Evolutionary conservation across 2,797 vertebrate genomes (phyloP), one percentile per base, ranked within the genome.

Genomic region (Nannoperca australis): DNA sequence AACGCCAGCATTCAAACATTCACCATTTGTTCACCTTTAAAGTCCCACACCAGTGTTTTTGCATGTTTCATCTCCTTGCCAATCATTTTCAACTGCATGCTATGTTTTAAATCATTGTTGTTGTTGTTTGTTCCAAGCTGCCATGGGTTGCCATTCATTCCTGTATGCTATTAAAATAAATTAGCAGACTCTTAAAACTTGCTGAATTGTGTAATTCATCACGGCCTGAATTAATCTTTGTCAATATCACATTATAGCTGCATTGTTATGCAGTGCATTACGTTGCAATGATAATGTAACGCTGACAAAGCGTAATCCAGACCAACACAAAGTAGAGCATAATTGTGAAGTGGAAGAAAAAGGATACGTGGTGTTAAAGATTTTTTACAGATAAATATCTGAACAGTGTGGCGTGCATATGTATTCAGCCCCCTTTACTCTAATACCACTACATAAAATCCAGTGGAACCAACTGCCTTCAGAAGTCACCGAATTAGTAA

Each of bases 1-100:
- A 84, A 42, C 65, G 47, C 62, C 62, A 62, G n/a, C 55, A 18
- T 76, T 55, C n/a, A 54, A 50, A 69, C 36, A 66, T 14, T 60
- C 18, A 20, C 14, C 14, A 59, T 70, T 58, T 42, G n/a, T 55
- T 60, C n/a, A 51, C 27, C 3, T 73, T 45, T 30, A 51, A 63
- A 62, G 10, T 20, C 17, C 14, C 38, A 64, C 3, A 7, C 3
- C 1, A 45, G n/a, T 24, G 47, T 59, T 47, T 55, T 17, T 59
- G 9, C 10, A 18, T 22, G 34, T 49, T 55, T 61, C 1, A 50
- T 14, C 53, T 18, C 1, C 14, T 45, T 42, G 7, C 22, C 44
- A 58, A 6, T 38, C 7, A 11, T 71, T 38, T 49, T 59, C 15
- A 58, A 49, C 42, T 32, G 1, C 18, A 34, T 54, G 3, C 7